phyloP scores from a whole-genome alignment of 1,140 invertebrate species.

The Mamestra configurata region DNA sequence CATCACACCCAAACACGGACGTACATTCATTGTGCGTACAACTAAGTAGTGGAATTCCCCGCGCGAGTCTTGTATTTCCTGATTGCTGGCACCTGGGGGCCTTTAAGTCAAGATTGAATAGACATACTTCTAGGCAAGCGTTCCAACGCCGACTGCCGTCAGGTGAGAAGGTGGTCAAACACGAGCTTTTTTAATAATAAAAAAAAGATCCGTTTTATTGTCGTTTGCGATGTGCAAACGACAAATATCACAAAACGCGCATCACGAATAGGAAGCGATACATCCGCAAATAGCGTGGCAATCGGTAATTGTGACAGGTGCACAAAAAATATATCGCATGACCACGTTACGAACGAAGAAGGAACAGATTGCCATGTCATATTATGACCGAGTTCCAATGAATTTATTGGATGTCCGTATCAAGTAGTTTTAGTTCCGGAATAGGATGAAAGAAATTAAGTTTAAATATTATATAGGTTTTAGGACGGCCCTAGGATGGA shows the following conservation, averaged over 20 bases:
- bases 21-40: too few relatives aligned
- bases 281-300: slow-evolving; percentile 20
- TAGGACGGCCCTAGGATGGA: background rate
- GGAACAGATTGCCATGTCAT: slow-evolving; percentile 17
- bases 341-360: slow-evolving; percentile 1
- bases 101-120: too few relatives aligned
- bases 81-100: too few relatives aligned
- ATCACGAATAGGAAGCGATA: background rate
- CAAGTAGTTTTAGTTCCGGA: background rate
- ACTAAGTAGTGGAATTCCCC: too few relatives aligned
- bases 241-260: background rate
- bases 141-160: too few relatives aligned
- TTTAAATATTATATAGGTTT: background rate
- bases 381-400: background rate
- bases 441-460: background rate
- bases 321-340: slow-evolving; percentile 10
- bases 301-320: slow-evolving; percentile 12
- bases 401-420: slow-evolving; percentile 28
- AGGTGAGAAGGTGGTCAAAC: too few relatives aligned
- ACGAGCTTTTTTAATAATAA: too few relatives aligned
- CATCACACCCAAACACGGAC: too few relatives aligned
- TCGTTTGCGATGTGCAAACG: too few relatives aligned
- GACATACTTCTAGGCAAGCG: too few relatives aligned
- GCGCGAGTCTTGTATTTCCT: too few relatives aligned
- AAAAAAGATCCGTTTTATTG: too few relatives aligned